Percentiles rank a stretch among this genome's conserved stretches.
Conservation (phyloP, 1,140 invertebrate species). For the Diorhabda elongata region DNA sequence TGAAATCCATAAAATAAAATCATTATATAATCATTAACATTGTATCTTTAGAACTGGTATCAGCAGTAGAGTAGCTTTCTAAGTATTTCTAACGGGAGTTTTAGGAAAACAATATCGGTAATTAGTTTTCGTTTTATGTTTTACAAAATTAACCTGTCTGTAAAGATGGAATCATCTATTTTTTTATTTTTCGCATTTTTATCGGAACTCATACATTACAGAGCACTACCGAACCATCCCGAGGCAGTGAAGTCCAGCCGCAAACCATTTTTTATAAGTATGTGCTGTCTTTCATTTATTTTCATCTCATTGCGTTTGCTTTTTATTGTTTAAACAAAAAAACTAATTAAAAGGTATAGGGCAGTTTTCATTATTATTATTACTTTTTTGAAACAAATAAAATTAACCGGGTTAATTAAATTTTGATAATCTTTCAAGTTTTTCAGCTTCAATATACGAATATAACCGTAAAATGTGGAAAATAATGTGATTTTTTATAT, state of each 20-base stretch:
- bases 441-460: too few species aligned
- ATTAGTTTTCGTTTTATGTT: neutral
- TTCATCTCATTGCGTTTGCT: conserved; percentile 12
- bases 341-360: neutral
- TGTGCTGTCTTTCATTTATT: conserved; percentile 37
- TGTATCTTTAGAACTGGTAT: too few species aligned
- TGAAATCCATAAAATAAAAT: too few species aligned
- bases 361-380: neutral
- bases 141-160: neutral
- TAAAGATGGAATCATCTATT: neutral
- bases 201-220: conserved; percentile 45
- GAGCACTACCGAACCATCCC: conserved; percentile 40
- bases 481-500: too few species aligned
- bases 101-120: too few species aligned
- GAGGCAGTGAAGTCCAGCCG: conserved; percentile 36
- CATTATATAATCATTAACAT: too few species aligned
- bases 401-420: too few species aligned
- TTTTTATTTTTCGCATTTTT: conserved; percentile 34
- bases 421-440: too few species aligned
- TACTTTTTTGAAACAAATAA: neutral
- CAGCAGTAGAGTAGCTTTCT: too few species aligned
- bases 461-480: too few species aligned
- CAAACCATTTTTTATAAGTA: conserved; percentile 38
- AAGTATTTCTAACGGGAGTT: too few species aligned
- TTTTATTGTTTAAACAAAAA: neutral